Percentiles rank a stretch among this genome's conserved stretches.
These are phyloP conservation scores for Tachycineta bicolor DNA, from an alignment of 2,113 vertebrate species.

Conservation along the genomic window DNA sequence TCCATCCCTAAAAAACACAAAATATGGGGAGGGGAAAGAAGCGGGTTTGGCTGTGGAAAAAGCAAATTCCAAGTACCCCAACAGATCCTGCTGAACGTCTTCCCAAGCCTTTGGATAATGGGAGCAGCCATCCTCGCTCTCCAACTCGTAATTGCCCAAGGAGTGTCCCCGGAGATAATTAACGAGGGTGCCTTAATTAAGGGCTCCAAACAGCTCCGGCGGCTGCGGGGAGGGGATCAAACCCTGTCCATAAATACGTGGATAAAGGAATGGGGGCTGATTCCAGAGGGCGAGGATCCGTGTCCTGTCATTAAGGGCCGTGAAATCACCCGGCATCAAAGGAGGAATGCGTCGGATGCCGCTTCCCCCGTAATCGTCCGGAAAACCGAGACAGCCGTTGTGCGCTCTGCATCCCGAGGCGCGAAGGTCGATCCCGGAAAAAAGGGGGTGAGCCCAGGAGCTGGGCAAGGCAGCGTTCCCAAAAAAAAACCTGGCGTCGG, in stretches of 20 bases:
- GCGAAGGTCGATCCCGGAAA: conserved; percentile 28
- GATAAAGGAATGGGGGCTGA: not conserved
- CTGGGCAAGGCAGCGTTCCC: not conserved
- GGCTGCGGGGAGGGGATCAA: not conserved
- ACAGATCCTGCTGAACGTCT: not conserved
- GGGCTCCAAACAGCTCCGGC: conserved; percentile 28
- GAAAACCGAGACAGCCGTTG: conserved; percentile 54
- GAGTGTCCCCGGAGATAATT: conserved; percentile 52
- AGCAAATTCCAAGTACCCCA: not conserved
- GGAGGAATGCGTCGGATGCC: conserved; percentile 1
- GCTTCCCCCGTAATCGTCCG: conserved; percentile 1
- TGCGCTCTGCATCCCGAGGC: not conserved
- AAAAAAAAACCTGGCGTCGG: not conserved
- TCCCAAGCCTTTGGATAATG: not conserved
- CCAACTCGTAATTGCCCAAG: conserved; percentile 1
- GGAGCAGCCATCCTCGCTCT: not conserved
- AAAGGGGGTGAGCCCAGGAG: not conserved
- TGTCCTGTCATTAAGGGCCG: conserved; percentile 41
- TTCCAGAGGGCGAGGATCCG: conserved; percentile 32
- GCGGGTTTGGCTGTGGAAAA: rapidly evolving
- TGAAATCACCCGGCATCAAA: conserved; percentile 47
- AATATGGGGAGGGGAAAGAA: rapidly evolving
- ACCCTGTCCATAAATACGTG: rapidly evolving
- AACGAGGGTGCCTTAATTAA: conserved; percentile 60
- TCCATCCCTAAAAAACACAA: not conserved